Percentiles rank a stretch among this genome's conserved stretches.
These are phyloP conservation scores for Lates japonicus DNA, from an alignment of 2,797 vertebrate species.

Conservation along the genomic window DNA sequence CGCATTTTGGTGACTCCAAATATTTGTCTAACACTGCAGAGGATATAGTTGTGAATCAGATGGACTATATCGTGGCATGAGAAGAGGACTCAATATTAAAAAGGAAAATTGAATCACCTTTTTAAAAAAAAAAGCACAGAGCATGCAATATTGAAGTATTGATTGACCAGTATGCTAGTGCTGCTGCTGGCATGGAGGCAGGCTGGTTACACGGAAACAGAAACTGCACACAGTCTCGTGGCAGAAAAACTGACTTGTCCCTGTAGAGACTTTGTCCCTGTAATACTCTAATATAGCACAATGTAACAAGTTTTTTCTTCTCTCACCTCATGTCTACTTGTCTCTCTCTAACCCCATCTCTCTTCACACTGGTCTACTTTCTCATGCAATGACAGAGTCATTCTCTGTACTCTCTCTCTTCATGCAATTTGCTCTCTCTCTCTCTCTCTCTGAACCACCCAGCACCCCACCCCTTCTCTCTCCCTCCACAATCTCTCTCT, in stretches of 20 bases:
- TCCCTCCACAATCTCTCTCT: constrained; percentile 36
- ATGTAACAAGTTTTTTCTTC: background rate
- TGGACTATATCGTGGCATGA: constrained; percentile 31
- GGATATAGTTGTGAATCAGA: constrained; percentile 33
- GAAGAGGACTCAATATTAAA: constrained; percentile 49
- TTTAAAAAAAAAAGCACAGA: constrained; percentile 12
- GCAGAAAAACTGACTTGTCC: background rate
- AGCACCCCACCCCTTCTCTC: constrained; percentile 45
- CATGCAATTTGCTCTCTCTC: constrained; percentile 25
- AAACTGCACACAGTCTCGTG: background rate
- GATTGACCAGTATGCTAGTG: constrained; percentile 51
- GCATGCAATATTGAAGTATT: constrained; percentile 69
- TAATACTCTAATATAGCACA: background rate
- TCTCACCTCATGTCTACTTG: background rate
- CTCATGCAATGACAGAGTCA: constrained; percentile 24
- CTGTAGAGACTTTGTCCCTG: background rate
- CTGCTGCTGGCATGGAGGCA: constrained; percentile 50
- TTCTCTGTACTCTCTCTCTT: constrained; percentile 19
- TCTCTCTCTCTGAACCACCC: constrained; percentile 41
- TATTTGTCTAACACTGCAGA: constrained; percentile 25
- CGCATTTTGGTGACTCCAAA: background rate
- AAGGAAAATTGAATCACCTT: constrained; percentile 38
- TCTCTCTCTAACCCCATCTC: background rate
- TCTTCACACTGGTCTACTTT: constrained; percentile 35
- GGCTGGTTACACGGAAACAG: constrained; percentile 40